Evolutionary conservation across 2,797 vertebrate species (phyloP).

Genomic region (Oreochromis grahami): DNA sequence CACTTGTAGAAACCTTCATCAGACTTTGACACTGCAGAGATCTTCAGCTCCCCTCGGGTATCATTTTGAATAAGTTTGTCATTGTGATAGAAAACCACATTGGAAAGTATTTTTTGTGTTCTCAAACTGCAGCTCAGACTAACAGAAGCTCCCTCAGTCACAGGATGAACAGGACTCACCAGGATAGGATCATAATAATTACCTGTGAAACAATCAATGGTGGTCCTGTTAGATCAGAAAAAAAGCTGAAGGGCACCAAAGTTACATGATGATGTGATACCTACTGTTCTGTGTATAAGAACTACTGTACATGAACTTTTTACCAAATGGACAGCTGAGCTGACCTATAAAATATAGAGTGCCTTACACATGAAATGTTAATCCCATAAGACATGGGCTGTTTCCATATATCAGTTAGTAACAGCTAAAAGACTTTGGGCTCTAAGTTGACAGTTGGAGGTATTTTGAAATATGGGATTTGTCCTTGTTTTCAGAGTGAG

Average conservation of each 20-base stretch:
- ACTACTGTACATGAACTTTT: not conserved
- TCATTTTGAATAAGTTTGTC: too few species aligned
- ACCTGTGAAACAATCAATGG: not conserved
- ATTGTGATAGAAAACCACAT: too few species aligned
- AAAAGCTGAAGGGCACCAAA: not conserved
- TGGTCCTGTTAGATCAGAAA: not conserved
- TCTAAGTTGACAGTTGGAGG: not conserved
- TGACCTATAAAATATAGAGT: not conserved
- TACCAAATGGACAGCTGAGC: not conserved
- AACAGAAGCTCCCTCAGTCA: too few species aligned
- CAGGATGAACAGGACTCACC: too few species aligned
- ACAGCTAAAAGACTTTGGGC: not conserved
- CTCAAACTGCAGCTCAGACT: too few species aligned
- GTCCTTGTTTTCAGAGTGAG: not conserved
- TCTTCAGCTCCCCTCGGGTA: too few species aligned
- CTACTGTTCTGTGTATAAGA: not conserved
- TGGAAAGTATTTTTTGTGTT: too few species aligned
- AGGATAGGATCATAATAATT: rapidly evolving
- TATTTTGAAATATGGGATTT: not conserved
- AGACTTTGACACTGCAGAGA: too few species aligned
- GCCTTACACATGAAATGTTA: not conserved
- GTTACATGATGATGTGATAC: not conserved
- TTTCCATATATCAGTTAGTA: not conserved
- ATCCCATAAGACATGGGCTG: not conserved
- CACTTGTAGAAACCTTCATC: too few species aligned